phyloP scores from a whole-genome alignment of 1,140 invertebrate species.

The Cryptotermes secundus region DNA sequence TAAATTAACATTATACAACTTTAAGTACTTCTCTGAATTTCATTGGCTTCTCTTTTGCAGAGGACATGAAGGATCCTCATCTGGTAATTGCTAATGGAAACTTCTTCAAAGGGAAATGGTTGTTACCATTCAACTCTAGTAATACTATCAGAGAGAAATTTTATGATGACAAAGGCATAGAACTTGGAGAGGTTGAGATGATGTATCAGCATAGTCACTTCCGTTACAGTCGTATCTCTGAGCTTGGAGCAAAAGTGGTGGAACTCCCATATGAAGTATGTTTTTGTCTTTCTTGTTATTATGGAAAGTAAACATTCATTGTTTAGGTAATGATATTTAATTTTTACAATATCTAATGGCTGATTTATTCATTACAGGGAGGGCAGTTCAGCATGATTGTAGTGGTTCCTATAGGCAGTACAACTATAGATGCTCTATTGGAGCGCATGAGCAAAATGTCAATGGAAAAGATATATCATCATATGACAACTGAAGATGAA shows the following conservation, averaged over 20 bases:
- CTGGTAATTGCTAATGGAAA: background rate
- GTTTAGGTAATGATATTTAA: too few relatives aligned
- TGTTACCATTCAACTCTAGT: background rate
- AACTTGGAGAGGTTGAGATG: background rate
- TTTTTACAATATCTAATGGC: too few relatives aligned
- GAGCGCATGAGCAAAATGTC: background rate
- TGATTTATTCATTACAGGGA: background rate
- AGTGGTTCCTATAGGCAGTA: background rate
- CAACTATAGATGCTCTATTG: background rate
- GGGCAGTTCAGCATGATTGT: background rate
- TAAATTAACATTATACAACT: too few relatives aligned
- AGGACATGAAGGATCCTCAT: background rate
- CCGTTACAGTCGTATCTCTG: background rate
- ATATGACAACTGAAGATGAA: background rate
- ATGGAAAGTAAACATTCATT: too few relatives aligned
- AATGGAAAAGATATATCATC: background rate
- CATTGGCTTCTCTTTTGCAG: background rate
- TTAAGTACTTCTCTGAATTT: too few relatives aligned
- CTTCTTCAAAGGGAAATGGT: background rate
- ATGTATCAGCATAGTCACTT: slow-evolving; percentile 6
- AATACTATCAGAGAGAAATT: background rate
- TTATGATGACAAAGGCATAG: background rate
- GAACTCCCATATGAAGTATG: background rate
- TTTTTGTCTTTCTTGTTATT: background rate
- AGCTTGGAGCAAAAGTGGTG: background rate